Evolutionary conservation across 1,140 invertebrate species (phyloP).

Genomic region (Lanistes nyassanus): DNA sequence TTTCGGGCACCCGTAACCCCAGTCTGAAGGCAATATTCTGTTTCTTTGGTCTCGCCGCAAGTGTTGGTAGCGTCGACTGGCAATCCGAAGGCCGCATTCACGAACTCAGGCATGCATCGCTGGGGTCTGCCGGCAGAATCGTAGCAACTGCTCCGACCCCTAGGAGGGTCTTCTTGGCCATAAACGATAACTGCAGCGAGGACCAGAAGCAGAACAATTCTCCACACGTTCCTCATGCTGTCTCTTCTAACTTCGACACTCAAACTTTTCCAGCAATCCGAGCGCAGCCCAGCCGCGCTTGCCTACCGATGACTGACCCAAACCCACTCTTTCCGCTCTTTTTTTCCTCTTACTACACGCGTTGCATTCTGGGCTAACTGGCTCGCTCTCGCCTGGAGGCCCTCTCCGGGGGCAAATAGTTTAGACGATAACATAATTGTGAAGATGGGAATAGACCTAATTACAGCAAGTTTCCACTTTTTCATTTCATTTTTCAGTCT

Average conservation of each 20-base stretch:
- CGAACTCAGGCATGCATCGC: slow-evolving; percentile 95
- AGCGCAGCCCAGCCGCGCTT: slow-evolving; percentile 1
- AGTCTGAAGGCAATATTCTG: slow-evolving; percentile 87
- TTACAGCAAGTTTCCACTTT: not conserved
- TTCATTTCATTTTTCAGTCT: not conserved
- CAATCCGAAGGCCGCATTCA: slow-evolving; percentile 87
- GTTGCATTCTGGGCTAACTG: slow-evolving; percentile 4
- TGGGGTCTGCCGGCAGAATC: slow-evolving; percentile 70
- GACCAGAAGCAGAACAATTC: slow-evolving; percentile 22
- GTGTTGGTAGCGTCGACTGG: slow-evolving; percentile 94
- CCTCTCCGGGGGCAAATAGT: not conserved
- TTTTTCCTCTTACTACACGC: not conserved
- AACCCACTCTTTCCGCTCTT: slow-evolving; percentile 6
- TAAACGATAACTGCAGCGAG: slow-evolving; percentile 6
- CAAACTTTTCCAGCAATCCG: slow-evolving; percentile 23
- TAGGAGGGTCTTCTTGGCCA: slow-evolving; percentile 17
- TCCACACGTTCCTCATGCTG: slow-evolving; percentile 20
- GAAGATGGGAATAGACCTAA: not conserved
- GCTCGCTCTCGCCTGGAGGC: not conserved
- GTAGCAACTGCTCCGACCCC: slow-evolving; percentile 65
- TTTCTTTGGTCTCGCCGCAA: slow-evolving; percentile 75
- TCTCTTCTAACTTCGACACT: slow-evolving; percentile 5
- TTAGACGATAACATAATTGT: not conserved
- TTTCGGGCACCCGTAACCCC: slow-evolving; percentile 70
- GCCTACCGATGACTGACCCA: slow-evolving; percentile 5